These are phyloP conservation scores for Tipula vernalis DNA, from an alignment of 2,888 invertebrate species.

Conservation along the genomic window DNA sequence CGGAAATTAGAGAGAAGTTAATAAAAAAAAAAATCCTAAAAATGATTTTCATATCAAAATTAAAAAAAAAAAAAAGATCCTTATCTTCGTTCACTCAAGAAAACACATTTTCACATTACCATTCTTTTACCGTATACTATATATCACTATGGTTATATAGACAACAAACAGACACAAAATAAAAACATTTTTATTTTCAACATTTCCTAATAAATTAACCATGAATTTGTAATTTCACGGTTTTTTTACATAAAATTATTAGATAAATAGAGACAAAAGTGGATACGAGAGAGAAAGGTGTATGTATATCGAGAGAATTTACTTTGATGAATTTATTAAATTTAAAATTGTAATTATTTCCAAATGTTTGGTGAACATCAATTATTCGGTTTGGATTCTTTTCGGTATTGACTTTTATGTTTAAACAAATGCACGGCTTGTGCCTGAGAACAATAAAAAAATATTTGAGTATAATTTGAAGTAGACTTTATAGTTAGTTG, in stretches of 20 bases:
- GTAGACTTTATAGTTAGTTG: too few species aligned
- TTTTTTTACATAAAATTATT: background rate
- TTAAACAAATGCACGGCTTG: background rate
- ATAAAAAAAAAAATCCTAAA: background rate
- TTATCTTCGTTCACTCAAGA: background rate
- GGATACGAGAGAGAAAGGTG: background rate
- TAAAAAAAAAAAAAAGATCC: background rate
- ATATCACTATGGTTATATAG: background rate
- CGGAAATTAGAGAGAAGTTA: background rate
- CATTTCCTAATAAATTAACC: constrained; percentile 4
- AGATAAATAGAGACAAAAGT: background rate
- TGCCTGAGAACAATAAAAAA: background rate
- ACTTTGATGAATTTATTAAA: background rate
- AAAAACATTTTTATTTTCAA: background rate
- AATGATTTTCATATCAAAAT: background rate
- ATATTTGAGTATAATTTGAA: too few species aligned
- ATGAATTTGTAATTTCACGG: background rate
- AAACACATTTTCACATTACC: background rate
- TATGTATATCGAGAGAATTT: background rate
- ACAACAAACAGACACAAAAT: background rate
- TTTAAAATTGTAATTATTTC: background rate
- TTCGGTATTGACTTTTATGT: background rate
- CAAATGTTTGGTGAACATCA: background rate
- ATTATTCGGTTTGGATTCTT: background rate
- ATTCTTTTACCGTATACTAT: background rate